phyloP scores from a whole-genome alignment of 2,888 invertebrate genomes.

The Lasioglossum lativentre region DNA sequence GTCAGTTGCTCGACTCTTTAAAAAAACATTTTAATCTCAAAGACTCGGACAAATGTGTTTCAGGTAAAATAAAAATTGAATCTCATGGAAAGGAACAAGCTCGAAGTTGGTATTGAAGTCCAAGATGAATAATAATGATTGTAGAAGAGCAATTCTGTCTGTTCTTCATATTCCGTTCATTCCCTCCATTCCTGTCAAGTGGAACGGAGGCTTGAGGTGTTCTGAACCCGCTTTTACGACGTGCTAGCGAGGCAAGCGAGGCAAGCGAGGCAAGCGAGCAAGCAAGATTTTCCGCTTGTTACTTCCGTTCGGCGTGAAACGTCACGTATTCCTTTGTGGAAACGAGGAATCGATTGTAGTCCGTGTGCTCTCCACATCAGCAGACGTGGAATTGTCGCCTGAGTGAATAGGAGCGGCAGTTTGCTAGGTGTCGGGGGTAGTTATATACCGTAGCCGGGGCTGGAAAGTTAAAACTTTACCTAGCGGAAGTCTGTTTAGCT shows the following conservation, averaged over 20 bases:
- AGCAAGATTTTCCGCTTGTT: conserved; percentile 30
- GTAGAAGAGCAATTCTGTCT: not conserved
- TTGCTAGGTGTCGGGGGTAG: not conserved
- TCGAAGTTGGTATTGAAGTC: not conserved
- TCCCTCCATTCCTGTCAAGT: not conserved
- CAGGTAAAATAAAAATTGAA: too few relatives aligned
- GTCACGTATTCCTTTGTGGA: conserved; percentile 26
- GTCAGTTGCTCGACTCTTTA: too few relatives aligned
- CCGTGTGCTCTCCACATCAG: conserved; percentile 24
- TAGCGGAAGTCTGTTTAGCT: not conserved
- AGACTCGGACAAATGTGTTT: too few relatives aligned
- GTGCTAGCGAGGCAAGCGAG: not conserved
- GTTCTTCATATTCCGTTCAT: not conserved
- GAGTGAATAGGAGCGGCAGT: conserved; percentile 19
- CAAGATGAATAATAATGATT: not conserved
- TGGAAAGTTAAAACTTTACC: not conserved
- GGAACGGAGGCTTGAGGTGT: not conserved
- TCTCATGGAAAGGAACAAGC: too few relatives aligned
- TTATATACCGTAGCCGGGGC: not conserved
- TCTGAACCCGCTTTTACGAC: not conserved
- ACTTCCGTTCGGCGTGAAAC: conserved; percentile 15
- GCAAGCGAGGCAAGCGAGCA: not conserved
- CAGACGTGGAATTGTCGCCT: conserved; percentile 33
- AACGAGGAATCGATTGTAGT: conserved; percentile 36
- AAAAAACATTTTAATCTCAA: too few relatives aligned